Evolutionary conservation across 2,797 vertebrate genomes (phyloP).

Genomic region (Ceyx erithaca): DNA sequence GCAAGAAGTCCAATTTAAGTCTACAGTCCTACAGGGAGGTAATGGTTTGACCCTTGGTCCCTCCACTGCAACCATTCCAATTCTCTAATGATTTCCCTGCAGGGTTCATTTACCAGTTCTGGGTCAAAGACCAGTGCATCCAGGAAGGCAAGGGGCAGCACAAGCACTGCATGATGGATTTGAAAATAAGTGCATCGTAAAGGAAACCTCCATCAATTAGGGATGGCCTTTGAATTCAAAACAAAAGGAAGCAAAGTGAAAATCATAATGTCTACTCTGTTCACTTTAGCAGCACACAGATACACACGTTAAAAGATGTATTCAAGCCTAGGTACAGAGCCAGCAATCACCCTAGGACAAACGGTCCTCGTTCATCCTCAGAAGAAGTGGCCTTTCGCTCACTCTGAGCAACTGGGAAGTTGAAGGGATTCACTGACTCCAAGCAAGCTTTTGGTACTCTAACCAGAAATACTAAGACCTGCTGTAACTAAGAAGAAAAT

Average conservation of each 20-base stretch:
- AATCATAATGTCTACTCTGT: slow-evolving; percentile 4
- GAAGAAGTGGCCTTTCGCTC: background rate
- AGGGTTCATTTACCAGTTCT: slow-evolving; percentile 77
- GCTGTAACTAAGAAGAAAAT: background rate
- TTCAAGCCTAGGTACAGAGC: background rate
- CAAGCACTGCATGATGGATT: slow-evolving; percentile 56
- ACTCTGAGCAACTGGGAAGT: background rate
- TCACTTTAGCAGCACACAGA: slow-evolving; percentile 12
- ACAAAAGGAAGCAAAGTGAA: slow-evolving; percentile 56
- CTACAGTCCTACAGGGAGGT: slow-evolving; percentile 42
- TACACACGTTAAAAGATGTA: background rate
- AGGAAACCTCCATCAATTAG: slow-evolving; percentile 68
- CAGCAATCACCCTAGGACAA: background rate
- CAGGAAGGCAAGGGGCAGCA: slow-evolving; percentile 51
- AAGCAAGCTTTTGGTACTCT: background rate
- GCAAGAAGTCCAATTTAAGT: slow-evolving; percentile 70
- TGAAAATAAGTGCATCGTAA: slow-evolving; percentile 64
- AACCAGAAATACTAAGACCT: background rate
- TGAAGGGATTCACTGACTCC: background rate
- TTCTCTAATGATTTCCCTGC: slow-evolving; percentile 77
- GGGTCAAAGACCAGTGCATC: slow-evolving; percentile 73
- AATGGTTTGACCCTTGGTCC: slow-evolving; percentile 73
- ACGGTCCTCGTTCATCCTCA: background rate
- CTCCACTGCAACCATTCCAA: slow-evolving; percentile 37
- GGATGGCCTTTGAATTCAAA: slow-evolving; percentile 61